These are phyloP conservation scores for Parapristionchus giblindavisi DNA, from an alignment of 2,888 invertebrate genomes.

Conservation along the genomic window DNA sequence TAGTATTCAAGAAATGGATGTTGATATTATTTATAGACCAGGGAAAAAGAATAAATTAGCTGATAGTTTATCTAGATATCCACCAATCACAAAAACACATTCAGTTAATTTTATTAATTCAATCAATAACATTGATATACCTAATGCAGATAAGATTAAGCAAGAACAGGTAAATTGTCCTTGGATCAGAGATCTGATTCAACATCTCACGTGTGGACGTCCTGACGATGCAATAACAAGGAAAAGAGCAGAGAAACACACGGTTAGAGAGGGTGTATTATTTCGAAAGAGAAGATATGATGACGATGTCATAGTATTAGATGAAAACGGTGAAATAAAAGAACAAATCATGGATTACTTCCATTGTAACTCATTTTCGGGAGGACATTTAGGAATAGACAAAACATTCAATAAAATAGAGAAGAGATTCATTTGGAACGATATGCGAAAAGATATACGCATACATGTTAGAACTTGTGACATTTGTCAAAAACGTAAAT, in stretches of 20 bases:
- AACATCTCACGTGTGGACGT: too few relatives aligned
- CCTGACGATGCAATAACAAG: too few relatives aligned
- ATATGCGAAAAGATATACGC: constrained; percentile 40
- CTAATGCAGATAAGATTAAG: too few relatives aligned
- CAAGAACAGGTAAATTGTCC: too few relatives aligned
- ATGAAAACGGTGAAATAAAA: background rate
- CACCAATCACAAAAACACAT: too few relatives aligned
- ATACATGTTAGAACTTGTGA: constrained; percentile 37
- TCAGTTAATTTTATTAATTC: too few relatives aligned
- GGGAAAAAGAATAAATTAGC: too few relatives aligned
- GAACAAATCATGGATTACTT: constrained; percentile 31
- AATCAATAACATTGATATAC: too few relatives aligned
- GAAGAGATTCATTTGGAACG: constrained; percentile 43
- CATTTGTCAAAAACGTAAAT: constrained; percentile 44
- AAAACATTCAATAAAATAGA: constrained; percentile 44
- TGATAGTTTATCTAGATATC: too few relatives aligned
- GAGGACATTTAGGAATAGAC: constrained; percentile 45
- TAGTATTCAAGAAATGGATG: too few relatives aligned
- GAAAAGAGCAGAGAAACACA: background rate
- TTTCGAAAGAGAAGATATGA: background rate
- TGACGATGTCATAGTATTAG: constrained; percentile 4
- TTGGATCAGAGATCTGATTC: too few relatives aligned
- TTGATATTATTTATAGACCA: too few relatives aligned
- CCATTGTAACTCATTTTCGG: constrained; percentile 42
- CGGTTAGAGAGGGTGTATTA: background rate